phyloP scores from a whole-genome alignment of 2,888 invertebrate species.

The Magallana nippona region DNA sequence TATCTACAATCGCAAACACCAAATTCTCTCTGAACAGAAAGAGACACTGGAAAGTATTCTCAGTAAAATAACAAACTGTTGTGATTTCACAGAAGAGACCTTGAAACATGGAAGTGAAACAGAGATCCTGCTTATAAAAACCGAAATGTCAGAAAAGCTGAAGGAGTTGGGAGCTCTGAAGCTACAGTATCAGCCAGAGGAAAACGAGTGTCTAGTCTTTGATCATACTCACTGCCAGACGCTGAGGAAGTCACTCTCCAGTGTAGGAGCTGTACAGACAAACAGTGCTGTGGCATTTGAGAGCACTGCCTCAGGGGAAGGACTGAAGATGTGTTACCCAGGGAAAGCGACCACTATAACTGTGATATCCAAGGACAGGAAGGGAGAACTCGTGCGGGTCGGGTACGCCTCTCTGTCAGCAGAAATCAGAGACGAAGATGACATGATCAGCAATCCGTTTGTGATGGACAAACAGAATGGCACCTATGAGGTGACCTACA shows the following conservation, averaged over 20 bases:
- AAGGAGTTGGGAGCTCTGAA: conserved; percentile 74
- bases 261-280: conserved; percentile 77
- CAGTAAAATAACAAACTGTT: conserved; percentile 79
- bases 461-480: conserved; percentile 78
- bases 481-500: conserved; percentile 80
- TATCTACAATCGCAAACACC: conserved; percentile 75
- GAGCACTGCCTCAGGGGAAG: conserved; percentile 80
- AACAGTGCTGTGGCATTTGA: conserved; percentile 80
- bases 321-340: conserved; percentile 76
- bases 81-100: conserved; percentile 81
- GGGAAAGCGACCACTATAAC: conserved; percentile 77
- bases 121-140: conserved; percentile 81
- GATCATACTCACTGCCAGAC: conserved; percentile 74
- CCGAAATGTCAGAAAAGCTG: conserved; percentile 81
- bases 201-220: conserved; percentile 78
- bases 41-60: conserved; percentile 78
- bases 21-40: conserved; percentile 77
- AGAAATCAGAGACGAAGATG: conserved; percentile 67
- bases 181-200: conserved; percentile 76
- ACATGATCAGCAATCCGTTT: conserved; percentile 70
- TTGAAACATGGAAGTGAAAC: conserved; percentile 81
- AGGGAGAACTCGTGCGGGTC: conserved; percentile 78
- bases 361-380: conserved; percentile 78
- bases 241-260: conserved; percentile 71
- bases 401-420: conserved; percentile 75